Conservation (phyloP, 2,888 invertebrate species). For the Notocelia uddmanniana region DNA sequence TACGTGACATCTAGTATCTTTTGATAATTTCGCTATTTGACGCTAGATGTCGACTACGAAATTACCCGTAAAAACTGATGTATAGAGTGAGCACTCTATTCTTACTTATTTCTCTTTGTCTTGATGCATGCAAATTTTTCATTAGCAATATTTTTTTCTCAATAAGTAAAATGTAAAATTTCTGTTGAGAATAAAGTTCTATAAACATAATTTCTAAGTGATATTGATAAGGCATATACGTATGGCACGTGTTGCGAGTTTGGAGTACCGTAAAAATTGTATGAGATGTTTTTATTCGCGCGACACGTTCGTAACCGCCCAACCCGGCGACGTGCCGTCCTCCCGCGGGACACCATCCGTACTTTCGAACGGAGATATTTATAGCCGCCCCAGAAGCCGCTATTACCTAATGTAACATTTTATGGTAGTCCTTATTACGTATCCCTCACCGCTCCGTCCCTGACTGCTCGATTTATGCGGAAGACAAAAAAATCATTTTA, state of each 20-base stretch:
- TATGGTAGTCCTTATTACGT: conserved; percentile 85
- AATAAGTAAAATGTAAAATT: too few relatives aligned
- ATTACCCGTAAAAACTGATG: too few relatives aligned
- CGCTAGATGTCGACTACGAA: too few relatives aligned
- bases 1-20: too few relatives aligned
- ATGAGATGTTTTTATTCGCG: conserved; percentile 81
- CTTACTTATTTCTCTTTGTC: too few relatives aligned
- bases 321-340: conserved; percentile 74
- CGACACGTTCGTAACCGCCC: conserved; percentile 79
- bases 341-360: conserved; percentile 83
- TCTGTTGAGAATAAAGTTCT: too few relatives aligned
- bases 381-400: conserved; percentile 84
- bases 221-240: conserved; percentile 75
- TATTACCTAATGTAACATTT: conserved; percentile 85
- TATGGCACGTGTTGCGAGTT: conserved; percentile 52
- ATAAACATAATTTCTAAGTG: conserved; percentile 79
- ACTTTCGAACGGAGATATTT: conserved; percentile 85
- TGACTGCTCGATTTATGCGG: conserved; percentile 55
- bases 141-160: too few relatives aligned
- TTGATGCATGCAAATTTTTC: too few relatives aligned
- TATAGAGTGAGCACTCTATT: too few relatives aligned
- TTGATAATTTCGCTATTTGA: too few relatives aligned
- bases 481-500: neutral
- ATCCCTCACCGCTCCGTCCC: conserved; percentile 70
- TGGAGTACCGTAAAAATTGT: conserved; percentile 63